Percentiles rank a stretch among this genome's conserved stretches.
Evolutionary conservation across 2,888 invertebrate species (phyloP).

Genomic region (Tipula helvola): DNA sequence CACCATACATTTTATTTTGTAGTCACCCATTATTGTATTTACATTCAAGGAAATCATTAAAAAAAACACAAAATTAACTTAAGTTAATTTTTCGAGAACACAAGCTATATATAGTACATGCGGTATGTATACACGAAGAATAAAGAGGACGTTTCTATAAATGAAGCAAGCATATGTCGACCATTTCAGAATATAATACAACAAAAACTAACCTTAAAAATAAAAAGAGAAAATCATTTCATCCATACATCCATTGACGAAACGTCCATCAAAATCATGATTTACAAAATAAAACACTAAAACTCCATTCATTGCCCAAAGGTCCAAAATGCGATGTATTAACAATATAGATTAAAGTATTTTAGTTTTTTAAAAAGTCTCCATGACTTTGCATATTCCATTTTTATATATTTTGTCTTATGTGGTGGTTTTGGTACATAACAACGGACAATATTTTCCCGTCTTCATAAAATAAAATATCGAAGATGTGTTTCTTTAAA

Average conservation of each 20-base stretch:
- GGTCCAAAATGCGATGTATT: slow-evolving; percentile 5
- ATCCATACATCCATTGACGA: slow-evolving; percentile 6
- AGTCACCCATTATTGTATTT: not conserved
- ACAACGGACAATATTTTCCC: not conserved
- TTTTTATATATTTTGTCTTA: not conserved
- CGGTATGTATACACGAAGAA: not conserved
- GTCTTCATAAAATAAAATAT: not conserved
- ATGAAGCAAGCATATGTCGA: not conserved
- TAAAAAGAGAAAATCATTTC: not conserved
- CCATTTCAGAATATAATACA: not conserved
- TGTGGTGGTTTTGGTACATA: too few relatives aligned
- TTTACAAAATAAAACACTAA: not conserved
- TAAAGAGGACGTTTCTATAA: not conserved
- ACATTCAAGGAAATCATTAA: not conserved
- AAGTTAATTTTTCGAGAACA: not conserved
- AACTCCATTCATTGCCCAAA: slow-evolving; percentile 7
- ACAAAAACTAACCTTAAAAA: not conserved
- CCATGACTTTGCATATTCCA: slow-evolving; percentile 7
- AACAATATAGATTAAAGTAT: not conserved
- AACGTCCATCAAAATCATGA: slow-evolving; percentile 9
- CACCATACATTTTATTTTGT: not conserved
- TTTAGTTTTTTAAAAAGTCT: not conserved
- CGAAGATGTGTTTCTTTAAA: not conserved
- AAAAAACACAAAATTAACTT: not conserved
- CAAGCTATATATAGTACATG: not conserved